Evolutionary conservation across 2,113 vertebrate species (phyloP), one percentile per base, ranked within the genome.

Genomic region (Lethenteron camtschaticum): DNA sequence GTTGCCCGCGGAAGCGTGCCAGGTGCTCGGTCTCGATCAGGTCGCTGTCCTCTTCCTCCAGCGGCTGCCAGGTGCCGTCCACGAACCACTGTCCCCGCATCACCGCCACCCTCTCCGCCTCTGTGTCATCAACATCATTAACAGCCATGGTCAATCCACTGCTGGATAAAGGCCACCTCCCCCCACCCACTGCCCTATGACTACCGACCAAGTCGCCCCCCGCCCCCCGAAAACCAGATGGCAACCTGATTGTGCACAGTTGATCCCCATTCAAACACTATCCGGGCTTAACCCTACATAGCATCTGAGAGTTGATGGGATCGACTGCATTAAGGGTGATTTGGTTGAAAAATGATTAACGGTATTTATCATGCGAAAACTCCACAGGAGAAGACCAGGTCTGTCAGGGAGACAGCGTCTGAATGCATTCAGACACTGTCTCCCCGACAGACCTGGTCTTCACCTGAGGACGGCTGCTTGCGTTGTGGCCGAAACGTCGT

Each of bases 31-130:
- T 81, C 70, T 99, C 94, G 69, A 99, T 91, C 41, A 95, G 81
- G 76, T 96, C 87, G 56, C 92, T 90, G 78, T 99, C 90, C 14
- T 96, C 90, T 75, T 96, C 88, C 72, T 99, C 94, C 68, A 99
- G 76, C 2, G 92, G 92, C 9, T 87, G 86, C 94, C 92, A 99
- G 0, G 89, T 92, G 10, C 92, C 94, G 55, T 96, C 90, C 56
- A 90, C 84, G 75, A 99, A 99, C 94, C 94, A 99, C 77, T 96
- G 92, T 1, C 90, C 94, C 76, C 94, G 85, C 90, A 96, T 95
- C 55, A 99, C 90, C 9, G 90, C 85, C 76, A 96, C 94, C 74
- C 84, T 82, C 75, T 99, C 92, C 1, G 87, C 80, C 76, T 90
- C 94, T 96, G 75, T 71, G 75, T 76, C 57, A 13, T 56, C 12